Evolutionary conservation across 2,888 invertebrate species (phyloP).

Genomic region (Drosophila demipolita): DNA sequence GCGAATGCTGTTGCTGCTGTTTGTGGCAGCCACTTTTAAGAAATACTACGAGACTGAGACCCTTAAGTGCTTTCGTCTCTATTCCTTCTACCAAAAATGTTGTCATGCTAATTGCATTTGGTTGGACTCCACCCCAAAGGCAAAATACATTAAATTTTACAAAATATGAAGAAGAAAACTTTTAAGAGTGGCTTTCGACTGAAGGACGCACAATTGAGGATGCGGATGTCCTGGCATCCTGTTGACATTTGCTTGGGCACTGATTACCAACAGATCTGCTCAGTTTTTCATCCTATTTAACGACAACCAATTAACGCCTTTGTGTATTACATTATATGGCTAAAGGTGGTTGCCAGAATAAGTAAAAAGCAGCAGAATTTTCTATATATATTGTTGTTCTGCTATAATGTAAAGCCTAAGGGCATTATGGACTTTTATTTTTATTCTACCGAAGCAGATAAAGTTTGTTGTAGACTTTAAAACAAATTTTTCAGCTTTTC

Average conservation of each 20-base stretch:
- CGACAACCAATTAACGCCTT: conserved; percentile 17
- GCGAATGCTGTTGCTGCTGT: background rate
- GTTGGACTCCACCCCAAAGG: conserved; percentile 32
- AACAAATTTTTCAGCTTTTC: background rate
- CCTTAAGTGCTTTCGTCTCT: conserved; percentile 21
- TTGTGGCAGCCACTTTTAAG: conserved; percentile 9
- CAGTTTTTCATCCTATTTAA: conserved; percentile 16
- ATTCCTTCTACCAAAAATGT: background rate
- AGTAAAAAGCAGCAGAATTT: background rate
- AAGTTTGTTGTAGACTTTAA: background rate
- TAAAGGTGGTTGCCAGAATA: background rate
- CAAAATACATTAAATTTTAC: conserved; percentile 39
- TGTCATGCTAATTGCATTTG: conserved; percentile 69
- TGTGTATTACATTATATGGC: background rate
- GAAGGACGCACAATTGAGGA: conserved; percentile 37
- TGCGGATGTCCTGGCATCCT: conserved; percentile 21
- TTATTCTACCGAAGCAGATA: background rate
- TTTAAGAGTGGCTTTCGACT: conserved; percentile 23
- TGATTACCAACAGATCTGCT: conserved; percentile 28
- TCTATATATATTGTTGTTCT: background rate
- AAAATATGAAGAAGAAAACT: conserved; percentile 35
- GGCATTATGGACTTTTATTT: background rate
- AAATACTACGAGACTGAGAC: conserved; percentile 21
- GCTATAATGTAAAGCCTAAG: no score
- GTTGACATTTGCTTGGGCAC: conserved; percentile 5